Percentiles rank a stretch among this genome's conserved stretches.
These are phyloP conservation scores for Neodontobutis hainanensis DNA, from an alignment of 2,113 vertebrate species.

Conservation along the genomic window DNA sequence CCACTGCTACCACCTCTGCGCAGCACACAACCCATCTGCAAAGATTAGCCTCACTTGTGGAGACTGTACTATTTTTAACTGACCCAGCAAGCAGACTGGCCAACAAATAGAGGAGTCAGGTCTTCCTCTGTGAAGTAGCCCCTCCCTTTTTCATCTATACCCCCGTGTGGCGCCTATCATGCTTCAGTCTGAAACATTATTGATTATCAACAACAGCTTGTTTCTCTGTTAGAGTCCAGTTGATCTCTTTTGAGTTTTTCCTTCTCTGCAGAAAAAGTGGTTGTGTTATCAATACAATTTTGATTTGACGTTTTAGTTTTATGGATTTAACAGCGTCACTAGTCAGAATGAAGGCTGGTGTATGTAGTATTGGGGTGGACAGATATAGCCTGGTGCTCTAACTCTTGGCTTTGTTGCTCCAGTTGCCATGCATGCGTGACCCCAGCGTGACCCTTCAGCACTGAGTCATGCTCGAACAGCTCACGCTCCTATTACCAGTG, in stretches of 20 bases:
- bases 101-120: conserved; percentile 48
- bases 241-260: background rate
- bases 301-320: too few species aligned
- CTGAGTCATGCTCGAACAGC: conserved; percentile 43
- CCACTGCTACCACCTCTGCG: conserved; percentile 47
- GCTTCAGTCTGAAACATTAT: background rate
- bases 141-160: conserved; percentile 2
- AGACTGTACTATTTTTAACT: conserved; percentile 77
- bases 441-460: conserved; percentile 39
- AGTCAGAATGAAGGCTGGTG: background rate
- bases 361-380: background rate
- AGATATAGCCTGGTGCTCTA: background rate
- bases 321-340: background rate
- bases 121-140: conserved; percentile 33
- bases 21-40: conserved; percentile 68
- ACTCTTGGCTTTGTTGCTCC: background rate
- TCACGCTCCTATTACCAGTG: conserved; percentile 45
- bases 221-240: background rate
- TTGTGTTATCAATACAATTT: too few species aligned
- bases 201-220: background rate
- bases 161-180: background rate
- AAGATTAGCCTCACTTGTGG: conserved; percentile 71
- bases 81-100: conserved; percentile 69
- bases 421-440: conserved; percentile 24
- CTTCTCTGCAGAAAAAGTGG: background rate